Percentiles rank a stretch among this genome's conserved stretches.
Evolutionary conservation across 2,113 vertebrate species (phyloP).

Genomic region (Embiotoca jacksoni): DNA sequence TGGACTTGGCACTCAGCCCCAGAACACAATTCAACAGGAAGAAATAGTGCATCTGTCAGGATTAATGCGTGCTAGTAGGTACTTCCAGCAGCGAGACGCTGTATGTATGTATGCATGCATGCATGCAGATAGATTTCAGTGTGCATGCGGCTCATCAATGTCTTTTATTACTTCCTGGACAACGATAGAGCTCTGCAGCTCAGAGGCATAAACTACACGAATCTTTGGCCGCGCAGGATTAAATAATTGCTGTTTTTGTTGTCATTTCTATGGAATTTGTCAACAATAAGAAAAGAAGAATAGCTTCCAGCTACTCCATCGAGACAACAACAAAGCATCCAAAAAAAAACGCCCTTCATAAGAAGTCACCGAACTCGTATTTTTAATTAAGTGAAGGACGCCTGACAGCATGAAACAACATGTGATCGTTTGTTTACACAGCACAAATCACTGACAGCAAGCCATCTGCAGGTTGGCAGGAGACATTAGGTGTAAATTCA

Average conservation of each 20-base stretch:
- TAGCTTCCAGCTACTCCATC: not conserved
- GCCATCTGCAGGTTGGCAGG: not conserved
- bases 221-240: not conserved
- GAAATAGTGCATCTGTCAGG: not conserved
- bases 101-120: not conserved
- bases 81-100: not conserved
- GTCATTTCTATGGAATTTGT: not conserved
- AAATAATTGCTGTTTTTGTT: not conserved
- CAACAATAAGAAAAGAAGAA: not conserved
- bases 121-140: not conserved
- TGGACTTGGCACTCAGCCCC: too few relatives aligned
- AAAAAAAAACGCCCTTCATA: not conserved
- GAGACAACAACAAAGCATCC: not conserved
- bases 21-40: too few relatives aligned
- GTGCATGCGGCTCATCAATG: not conserved
- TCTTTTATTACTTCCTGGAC: not conserved
- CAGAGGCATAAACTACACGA: not conserved
- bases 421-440: conserved; percentile 12
- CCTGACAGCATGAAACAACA: not conserved
- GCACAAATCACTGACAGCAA: not conserved
- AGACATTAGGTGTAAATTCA: not conserved
- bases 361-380: not conserved
- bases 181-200: not conserved
- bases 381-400: not conserved
- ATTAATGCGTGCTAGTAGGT: not conserved